Evolutionary conservation across 2,113 vertebrate species (phyloP), one percentile per base, ranked within the genome.

Genomic region (Rhodinocichla rosea): DNA sequence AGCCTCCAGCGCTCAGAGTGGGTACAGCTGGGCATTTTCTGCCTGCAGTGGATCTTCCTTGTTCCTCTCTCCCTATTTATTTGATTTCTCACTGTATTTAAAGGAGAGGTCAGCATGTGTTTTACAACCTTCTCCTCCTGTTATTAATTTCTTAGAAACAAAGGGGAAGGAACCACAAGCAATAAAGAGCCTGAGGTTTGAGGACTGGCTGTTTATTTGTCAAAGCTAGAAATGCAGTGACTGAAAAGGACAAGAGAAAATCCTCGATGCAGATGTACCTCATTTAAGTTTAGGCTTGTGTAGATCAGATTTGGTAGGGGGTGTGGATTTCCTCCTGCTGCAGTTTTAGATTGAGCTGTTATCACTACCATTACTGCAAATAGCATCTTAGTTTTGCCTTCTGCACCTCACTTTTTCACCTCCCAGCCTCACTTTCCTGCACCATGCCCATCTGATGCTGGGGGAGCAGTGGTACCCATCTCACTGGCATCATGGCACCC

Each of bases 141-240:
- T 81, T 92, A 74, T 0, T 96, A 26, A 65, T 92, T 95, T 94
- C 73, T 78, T 94, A 84, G 93, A 95, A 95, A 68, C 0, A 4
- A 84, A 86, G 69, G 65, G 62, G 85, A 82, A 82, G 49, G 90
- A 96, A 68, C 76, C 79, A 50, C 68, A 77, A 71, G 68, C 76
- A 92, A 21, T 74, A 71, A 68, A 71, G 68, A 93, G 68, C 76
- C 47, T 1, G 24, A 87, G 82, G 71, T 96, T 89, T 92, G 70
- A 77, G 76, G 71, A 45, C 55, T 77, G 67, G 42, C 70, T 90
- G 85, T 89, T 93, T 89, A 83, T 94, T 95, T 68, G 44, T 83
- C 83, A 78, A 75, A 92, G 65, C 28, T 89, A 75, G 90, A 94
- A 92, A 75, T 53, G 40, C 64, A 47, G 24, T 27, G 60, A 33